Evolutionary conservation across 2,797 vertebrate genomes (phyloP).

Genomic region (Neoniphon sammara): DNA sequence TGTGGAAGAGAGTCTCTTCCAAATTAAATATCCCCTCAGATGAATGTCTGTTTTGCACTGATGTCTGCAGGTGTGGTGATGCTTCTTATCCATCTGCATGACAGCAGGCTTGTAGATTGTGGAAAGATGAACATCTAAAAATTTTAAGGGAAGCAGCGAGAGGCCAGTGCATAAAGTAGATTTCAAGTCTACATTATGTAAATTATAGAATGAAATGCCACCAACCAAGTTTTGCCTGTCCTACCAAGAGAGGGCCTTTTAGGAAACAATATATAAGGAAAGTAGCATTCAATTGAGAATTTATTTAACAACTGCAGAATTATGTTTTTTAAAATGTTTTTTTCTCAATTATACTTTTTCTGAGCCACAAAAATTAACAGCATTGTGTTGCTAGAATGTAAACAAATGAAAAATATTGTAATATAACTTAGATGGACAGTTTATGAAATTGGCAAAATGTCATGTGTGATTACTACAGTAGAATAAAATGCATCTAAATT

Average conservation of each 20-base stretch:
- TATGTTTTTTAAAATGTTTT: too few species aligned
- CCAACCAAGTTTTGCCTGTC: neutral
- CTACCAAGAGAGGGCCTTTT: neutral
- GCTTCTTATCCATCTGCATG: neutral
- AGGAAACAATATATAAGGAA: slow-evolving; percentile 14
- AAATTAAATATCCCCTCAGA: neutral
- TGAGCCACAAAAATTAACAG: too few species aligned
- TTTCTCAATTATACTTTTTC: too few species aligned
- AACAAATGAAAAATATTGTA: too few species aligned
- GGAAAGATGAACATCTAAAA: slow-evolving; percentile 5
- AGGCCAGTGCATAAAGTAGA: neutral
- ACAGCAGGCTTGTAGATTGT: neutral
- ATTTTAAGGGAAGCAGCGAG: neutral
- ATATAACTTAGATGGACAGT: too few species aligned
- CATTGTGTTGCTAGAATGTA: too few species aligned
- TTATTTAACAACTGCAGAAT: neutral
- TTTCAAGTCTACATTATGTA: slow-evolving; percentile 29
- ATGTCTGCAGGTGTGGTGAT: neutral
- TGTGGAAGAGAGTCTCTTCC: neutral
- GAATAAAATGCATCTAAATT: too few species aligned
- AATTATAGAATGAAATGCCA: slow-evolving; percentile 3
- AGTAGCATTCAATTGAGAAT: neutral
- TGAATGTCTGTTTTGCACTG: neutral
- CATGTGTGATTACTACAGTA: too few species aligned
- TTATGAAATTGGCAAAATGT: too few species aligned